A percentile compares a stretch with the other conserved stretches of the same genome.
phyloP scores from a whole-genome alignment of 2,113 vertebrate genomes.

The Spermophilus dauricus region DNA sequence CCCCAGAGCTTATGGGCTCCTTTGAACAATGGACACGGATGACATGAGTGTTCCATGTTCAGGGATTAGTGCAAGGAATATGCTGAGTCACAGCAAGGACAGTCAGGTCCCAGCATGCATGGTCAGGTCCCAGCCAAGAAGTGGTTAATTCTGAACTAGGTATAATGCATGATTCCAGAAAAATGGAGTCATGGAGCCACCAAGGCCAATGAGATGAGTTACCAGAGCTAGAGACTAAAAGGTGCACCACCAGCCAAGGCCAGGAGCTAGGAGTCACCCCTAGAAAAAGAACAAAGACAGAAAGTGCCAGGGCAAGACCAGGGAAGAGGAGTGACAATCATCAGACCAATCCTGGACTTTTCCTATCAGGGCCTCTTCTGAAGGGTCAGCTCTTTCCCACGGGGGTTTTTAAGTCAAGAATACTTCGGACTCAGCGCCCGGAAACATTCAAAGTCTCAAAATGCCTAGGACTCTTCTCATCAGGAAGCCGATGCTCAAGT shows the following conservation, averaged over 20 bases:
- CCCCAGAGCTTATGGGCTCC: neutral
- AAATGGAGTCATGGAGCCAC: neutral
- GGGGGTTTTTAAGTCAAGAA: neutral
- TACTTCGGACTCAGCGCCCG: neutral
- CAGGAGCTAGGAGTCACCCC: neutral
- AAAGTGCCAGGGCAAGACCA: neutral
- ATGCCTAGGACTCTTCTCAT: neutral
- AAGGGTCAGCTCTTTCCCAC: neutral
- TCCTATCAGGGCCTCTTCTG: neutral
- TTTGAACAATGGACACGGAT: neutral
- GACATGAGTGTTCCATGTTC: neutral
- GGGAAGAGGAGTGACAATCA: neutral
- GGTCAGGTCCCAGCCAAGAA: neutral
- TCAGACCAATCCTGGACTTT: neutral
- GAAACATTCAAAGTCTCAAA: neutral
- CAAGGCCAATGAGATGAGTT: neutral
- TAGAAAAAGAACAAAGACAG: neutral
- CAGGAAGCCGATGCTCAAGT: neutral
- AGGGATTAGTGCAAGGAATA: neutral
- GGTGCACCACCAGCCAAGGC: neutral
- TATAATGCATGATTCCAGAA: slow-evolving; percentile 28
- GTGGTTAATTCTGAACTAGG: neutral
- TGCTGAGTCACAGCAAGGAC: neutral
- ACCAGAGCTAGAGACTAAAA: neutral
- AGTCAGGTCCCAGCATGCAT: neutral